A percentile compares a stretch with the other conserved stretches of the same genome.
Evolutionary conservation across 2,888 invertebrate genomes (phyloP).

Genomic region (Taphrorychus bicolor): DNA sequence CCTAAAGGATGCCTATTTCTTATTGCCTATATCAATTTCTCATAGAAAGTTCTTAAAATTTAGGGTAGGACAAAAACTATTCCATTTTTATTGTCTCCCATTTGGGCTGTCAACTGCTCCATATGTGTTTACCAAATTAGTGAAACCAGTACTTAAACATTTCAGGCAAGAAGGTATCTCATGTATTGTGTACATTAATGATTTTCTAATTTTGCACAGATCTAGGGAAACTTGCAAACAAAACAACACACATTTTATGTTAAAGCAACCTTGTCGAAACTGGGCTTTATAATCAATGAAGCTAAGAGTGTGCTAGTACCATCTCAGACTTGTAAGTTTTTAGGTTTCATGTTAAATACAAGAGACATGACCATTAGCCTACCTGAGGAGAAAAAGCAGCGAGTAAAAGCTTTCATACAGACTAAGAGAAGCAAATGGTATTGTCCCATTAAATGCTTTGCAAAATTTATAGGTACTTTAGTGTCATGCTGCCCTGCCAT

Average conservation of each 20-base stretch:
- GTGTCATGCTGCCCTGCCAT: slow-evolving; percentile 3
- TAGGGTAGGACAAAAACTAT: background rate
- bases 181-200: background rate
- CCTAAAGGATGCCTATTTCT: slow-evolving; percentile 22
- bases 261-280: slow-evolving; percentile 9
- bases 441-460: background rate
- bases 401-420: background rate
- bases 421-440: background rate
- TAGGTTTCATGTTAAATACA: slow-evolving; percentile 42
- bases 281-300: slow-evolving; percentile 42
- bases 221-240: slow-evolving; percentile 2
- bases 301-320: slow-evolving; percentile 38
- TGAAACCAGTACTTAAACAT: background rate
- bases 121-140: slow-evolving; percentile 5
- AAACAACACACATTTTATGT: slow-evolving; percentile 2
- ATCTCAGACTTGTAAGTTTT: slow-evolving; percentile 20
- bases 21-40: slow-evolving; percentile 38
- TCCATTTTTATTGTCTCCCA: slow-evolving; percentile 10
- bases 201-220: slow-evolving; percentile 33
- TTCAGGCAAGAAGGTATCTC: background rate
- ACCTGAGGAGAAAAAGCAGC: background rate
- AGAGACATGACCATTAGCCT: background rate
- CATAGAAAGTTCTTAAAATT: slow-evolving; percentile 10
- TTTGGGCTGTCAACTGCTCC: slow-evolving; percentile 10
- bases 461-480: slow-evolving; percentile 3